Conservation (phyloP, 2,888 invertebrate genomes). For the Galerucella nymphaeae region DNA sequence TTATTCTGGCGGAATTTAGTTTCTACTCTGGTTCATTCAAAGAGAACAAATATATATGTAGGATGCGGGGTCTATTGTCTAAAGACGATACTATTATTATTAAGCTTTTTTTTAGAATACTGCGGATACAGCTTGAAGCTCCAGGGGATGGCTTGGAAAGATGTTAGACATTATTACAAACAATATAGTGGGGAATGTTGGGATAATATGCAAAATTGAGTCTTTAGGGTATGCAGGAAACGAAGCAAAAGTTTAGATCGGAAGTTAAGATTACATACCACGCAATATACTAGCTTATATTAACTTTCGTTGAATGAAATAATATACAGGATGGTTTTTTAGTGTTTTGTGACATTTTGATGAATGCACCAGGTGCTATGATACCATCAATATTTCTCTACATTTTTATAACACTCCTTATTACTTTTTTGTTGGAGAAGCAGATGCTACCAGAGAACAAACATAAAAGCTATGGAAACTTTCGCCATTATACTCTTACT, state of each 20-base stretch:
- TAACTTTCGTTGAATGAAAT: not conserved
- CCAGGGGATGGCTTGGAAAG: constrained; percentile 9
- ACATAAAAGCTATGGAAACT: too few relatives aligned
- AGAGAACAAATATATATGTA: constrained; percentile 20
- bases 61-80: constrained; percentile 24
- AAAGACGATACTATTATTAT: constrained; percentile 28
- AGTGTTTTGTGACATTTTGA: too few relatives aligned
- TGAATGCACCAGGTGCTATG: too few relatives aligned
- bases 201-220: constrained; percentile 19
- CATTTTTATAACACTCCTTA: too few relatives aligned
- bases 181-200: constrained; percentile 16
- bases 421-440: too few relatives aligned
- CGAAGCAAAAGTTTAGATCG: constrained; percentile 7
- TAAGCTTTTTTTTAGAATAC: constrained; percentile 25
- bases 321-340: too few relatives aligned
- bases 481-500: too few relatives aligned
- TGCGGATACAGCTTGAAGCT: constrained; percentile 8
- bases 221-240: constrained; percentile 15
- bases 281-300: constrained; percentile 3
- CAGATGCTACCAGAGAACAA: too few relatives aligned
- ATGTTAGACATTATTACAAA: constrained; percentile 21
- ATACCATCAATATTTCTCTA: too few relatives aligned
- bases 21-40: constrained; percentile 23
- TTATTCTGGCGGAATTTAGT: constrained; percentile 25
- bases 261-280: constrained; percentile 4